Base-by-base conservation (phyloP, 2,888 invertebrate genomes). In the Heliconius aoede region DNA sequence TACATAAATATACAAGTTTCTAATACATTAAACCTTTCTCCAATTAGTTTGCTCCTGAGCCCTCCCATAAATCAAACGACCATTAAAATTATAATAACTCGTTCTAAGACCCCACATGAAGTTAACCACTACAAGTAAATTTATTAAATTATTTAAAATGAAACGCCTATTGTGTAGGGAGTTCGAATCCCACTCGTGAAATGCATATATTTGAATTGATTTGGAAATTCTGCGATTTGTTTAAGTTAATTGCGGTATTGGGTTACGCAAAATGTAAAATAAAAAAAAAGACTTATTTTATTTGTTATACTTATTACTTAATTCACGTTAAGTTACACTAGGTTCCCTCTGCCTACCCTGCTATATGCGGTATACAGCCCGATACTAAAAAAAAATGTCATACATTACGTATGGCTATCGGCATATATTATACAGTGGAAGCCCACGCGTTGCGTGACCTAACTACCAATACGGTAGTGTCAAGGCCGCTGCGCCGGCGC, bases 401-500 rank as follows among this genome's bases (percentile, higher is more conserved):
- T 69, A 28, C 30, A 69, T n/a, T 30, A 13, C 9, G 32, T 32
- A 65, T 15, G 13, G 11, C 36, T 24, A 61, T 26, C 55, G 21
- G n/a, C 55, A 28, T 61, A 24, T 36, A n/a, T 60, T 26, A 72
- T 61, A 40, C 61, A 62, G 30, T 67, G 76, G 60, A 51, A 30
- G 21, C 72, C 32, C 64, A 46, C 68, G 55, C 73, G 32, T 28
- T 26, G 76, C 69, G 76, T 76, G 76, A 76, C 76, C 76, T 36
- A 73, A 76, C 76, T 76, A 15, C 60, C 62, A 62, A 76, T n/a
- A 51, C 64, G 64, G 55, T 72, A 77, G 73, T 77, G 77, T 77
- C 77, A 77, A 77, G 77, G 77, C 74, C 77, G 62, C 71, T 74
- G 77, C 74, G 77, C 71, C 74, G 32, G 77, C 74, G 77, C 77